These are phyloP conservation scores for Dipodomys spectabilis DNA, from an alignment of 2,113 vertebrate species.

Conservation along the genomic window DNA sequence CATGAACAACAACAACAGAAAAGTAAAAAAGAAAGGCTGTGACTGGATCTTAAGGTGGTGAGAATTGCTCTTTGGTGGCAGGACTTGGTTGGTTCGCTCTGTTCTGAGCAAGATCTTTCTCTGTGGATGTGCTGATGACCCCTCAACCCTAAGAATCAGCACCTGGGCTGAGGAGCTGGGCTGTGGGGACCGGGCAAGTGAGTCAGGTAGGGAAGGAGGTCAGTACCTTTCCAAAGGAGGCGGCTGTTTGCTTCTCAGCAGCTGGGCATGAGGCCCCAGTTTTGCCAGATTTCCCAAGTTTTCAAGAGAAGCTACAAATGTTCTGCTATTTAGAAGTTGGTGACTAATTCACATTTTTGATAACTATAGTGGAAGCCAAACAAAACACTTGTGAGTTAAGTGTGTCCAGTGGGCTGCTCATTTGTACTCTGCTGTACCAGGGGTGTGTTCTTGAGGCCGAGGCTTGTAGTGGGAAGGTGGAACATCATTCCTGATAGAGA, in stretches of 20 bases:
- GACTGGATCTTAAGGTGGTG: no score
- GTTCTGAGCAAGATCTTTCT: background rate
- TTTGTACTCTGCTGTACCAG: background rate
- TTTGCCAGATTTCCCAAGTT: constrained; percentile 67
- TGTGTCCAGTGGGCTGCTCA: background rate
- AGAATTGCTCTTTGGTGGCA: background rate
- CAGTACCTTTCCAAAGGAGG: background rate
- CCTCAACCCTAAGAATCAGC: background rate
- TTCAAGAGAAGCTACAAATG: constrained; percentile 67
- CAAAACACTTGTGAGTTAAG: background rate
- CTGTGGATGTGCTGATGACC: background rate
- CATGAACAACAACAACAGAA: background rate
- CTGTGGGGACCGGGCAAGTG: background rate
- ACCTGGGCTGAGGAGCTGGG: background rate
- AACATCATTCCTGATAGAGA: background rate
- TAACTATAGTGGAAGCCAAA: constrained; percentile 49
- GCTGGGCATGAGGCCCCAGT: constrained; percentile 14
- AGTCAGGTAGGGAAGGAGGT: background rate
- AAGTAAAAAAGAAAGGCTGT: background rate
- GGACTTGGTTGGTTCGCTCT: background rate
- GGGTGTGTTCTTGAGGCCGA: background rate
- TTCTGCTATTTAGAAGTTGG: constrained; percentile 64
- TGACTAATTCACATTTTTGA: constrained; percentile 57
- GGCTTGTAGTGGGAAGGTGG: background rate
- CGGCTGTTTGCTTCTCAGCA: constrained; percentile 23